These are phyloP conservation scores for Progne subis DNA, from an alignment of 2,113 vertebrate genomes.

Conservation along the genomic window DNA sequence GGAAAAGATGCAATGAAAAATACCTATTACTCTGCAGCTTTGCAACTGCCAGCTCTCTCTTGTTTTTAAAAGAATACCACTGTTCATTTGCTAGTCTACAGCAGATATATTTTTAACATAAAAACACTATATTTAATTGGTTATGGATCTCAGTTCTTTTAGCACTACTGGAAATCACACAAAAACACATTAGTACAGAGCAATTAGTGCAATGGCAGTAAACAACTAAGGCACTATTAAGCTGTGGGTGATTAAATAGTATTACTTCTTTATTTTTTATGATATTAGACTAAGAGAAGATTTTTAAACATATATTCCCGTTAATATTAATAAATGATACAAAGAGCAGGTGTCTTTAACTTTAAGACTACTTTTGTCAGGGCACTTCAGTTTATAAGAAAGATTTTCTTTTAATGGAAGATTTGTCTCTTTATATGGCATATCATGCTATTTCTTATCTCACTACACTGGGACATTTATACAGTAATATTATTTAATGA, in stretches of 20 bases:
- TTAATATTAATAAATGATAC: constrained; percentile 63
- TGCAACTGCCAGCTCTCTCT: constrained; percentile 59
- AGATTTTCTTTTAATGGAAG: constrained; percentile 4
- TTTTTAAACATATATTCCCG: constrained; percentile 65
- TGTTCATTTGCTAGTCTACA: constrained; percentile 69
- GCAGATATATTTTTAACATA: constrained; percentile 84
- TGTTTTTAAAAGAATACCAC: constrained; percentile 66
- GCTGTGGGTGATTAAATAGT: constrained; percentile 86
- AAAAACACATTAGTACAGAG: constrained; percentile 85
- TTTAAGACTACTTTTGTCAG: constrained; percentile 48
- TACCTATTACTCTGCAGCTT: constrained; percentile 66
- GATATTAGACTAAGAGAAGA: constrained; percentile 74
- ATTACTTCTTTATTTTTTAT: constrained; percentile 84
- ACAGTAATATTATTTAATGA: constrained; percentile 77
- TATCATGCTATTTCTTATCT: constrained; percentile 62
- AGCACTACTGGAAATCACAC: constrained; percentile 85
- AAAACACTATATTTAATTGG: constrained; percentile 84
- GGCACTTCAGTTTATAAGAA: constrained; percentile 45
- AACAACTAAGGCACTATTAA: constrained; percentile 84
- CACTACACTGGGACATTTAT: constrained; percentile 66
- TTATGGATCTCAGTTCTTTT: constrained; percentile 84
- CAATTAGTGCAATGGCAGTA: constrained; percentile 83
- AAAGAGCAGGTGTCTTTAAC: constrained; percentile 74
- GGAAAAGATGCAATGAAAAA: constrained; percentile 69
- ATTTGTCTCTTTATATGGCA: constrained; percentile 9